Evolutionary conservation across 2,113 vertebrate species (phyloP).

Genomic region (Cairina moschata): DNA sequence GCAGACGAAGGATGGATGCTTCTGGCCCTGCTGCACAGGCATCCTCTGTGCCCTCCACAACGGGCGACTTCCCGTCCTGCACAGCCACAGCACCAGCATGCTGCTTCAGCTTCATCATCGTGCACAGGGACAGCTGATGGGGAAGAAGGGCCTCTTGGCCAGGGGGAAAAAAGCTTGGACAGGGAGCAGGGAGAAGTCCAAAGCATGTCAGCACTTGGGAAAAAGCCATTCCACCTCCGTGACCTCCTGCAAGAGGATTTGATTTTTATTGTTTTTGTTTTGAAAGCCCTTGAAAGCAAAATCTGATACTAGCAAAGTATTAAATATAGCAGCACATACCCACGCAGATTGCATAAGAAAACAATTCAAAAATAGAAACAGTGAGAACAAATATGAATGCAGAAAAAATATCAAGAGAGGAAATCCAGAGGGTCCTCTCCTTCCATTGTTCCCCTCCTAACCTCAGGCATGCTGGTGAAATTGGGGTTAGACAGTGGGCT

Average conservation of each 20-base stretch:
- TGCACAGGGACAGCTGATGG: background rate
- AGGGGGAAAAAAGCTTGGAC: background rate
- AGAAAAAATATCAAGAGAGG: background rate
- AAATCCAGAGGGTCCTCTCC: background rate
- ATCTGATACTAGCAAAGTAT: slow-evolving; percentile 18
- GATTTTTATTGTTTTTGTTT: slow-evolving; percentile 28
- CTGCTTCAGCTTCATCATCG: fast-evolving
- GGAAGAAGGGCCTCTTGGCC: background rate
- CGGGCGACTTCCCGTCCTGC: background rate
- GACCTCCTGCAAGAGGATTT: slow-evolving; percentile 16
- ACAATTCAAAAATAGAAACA: slow-evolving; percentile 17
- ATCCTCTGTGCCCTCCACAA: fast-evolving
- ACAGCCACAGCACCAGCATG: background rate
- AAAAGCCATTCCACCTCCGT: background rate
- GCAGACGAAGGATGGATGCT: background rate
- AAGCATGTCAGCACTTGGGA: background rate
- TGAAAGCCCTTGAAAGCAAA: slow-evolving; percentile 52
- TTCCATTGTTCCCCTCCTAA: background rate
- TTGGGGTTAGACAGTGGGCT: background rate
- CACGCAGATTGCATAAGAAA: slow-evolving; percentile 21
- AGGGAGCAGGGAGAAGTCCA: background rate
- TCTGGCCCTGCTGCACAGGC: background rate
- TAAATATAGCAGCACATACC: slow-evolving; percentile 29
- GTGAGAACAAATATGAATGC: background rate
- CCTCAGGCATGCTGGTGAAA: background rate